Evolutionary conservation across 2,888 invertebrate species (phyloP), one percentile per base, ranked within the genome.

Genomic region (Ophion ellenae): DNA sequence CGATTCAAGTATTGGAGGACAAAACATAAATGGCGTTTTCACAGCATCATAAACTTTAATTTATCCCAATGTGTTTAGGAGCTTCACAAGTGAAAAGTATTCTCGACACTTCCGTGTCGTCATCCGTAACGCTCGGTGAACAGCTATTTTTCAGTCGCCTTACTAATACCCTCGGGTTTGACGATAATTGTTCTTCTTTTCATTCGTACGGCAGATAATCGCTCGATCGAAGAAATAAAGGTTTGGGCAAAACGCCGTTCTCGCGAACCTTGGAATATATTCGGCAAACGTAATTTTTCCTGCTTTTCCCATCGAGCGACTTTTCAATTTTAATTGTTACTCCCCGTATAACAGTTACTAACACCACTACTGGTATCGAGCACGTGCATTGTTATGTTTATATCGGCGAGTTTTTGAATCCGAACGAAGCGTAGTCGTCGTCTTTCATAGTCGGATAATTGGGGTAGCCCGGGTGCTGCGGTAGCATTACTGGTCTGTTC

Each of bases 401-500:
- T 76, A 76, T 66, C n/a, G 66, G 76, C 45, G 96, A 95, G 0
- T 96, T 92, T 87, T 97, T 96, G 92, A 98, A 98, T 61, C 97
- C 97, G 92, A 96, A 95, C 86, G 95, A 94, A 73, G 96, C 96
- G 94, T 97, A 98, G 91, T 98, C 97, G 28, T 95, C 91, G 20
- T 96, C 96, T 74, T 94, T 92, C 14, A 92, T 93, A 75, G 95
- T 95, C 10, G 96, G 95, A 75, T 94, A 91, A 90, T 94, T 95
- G 0, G 97, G 97, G 92, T 95, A 98, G 0, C 95, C 96, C 80
- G 96, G 95, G 92, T 97, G 97, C 3, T 97, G 97, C 59, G 97
- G 97, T 81, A 96, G 93, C 24, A 96, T 95, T 83, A 95, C 95
- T 7, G 92, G 92, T 86, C 97, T 96, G 0, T 96, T 95, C 14